These are phyloP conservation scores for Otolemur crassicaudatus DNA, from an alignment of 2,797 vertebrate species.

Conservation along the genomic window DNA sequence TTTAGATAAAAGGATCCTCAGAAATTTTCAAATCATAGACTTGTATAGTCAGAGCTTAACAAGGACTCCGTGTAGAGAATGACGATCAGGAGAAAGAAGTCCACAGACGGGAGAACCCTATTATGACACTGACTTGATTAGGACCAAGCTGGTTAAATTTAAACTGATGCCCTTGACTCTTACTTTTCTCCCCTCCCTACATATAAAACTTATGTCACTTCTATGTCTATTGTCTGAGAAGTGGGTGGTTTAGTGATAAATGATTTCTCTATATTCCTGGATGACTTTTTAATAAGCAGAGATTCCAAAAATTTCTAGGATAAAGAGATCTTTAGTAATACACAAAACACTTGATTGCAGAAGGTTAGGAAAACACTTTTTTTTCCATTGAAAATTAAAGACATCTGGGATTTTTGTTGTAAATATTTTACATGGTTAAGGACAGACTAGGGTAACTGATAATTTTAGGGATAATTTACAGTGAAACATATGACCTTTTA, in stretches of 20 bases:
- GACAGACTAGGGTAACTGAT: slow-evolving; percentile 48
- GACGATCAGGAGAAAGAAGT: neutral
- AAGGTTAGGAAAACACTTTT: slow-evolving; percentile 54
- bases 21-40: neutral
- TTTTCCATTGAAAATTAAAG: slow-evolving; percentile 71
- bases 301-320: slow-evolving; percentile 40
- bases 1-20: neutral
- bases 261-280: neutral
- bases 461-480: slow-evolving; percentile 63
- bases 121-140: neutral
- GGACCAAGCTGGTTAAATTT: neutral
- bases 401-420: slow-evolving; percentile 70
- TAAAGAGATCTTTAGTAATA: slow-evolving; percentile 63
- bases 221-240: slow-evolving; percentile 21
- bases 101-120: neutral
- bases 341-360: slow-evolving; percentile 65
- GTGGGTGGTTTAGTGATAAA: neutral
- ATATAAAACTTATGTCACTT: neutral
- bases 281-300: slow-evolving; percentile 44
- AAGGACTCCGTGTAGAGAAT: neutral
- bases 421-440: slow-evolving; percentile 66
- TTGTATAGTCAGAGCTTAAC: neutral
- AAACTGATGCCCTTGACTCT: neutral
- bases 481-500: slow-evolving; percentile 59
- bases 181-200: neutral